Percentiles rank a stretch among this genome's conserved stretches.
phyloP scores from a whole-genome alignment of 1,140 invertebrate genomes.

The Yoshiicerus persimilis region DNA sequence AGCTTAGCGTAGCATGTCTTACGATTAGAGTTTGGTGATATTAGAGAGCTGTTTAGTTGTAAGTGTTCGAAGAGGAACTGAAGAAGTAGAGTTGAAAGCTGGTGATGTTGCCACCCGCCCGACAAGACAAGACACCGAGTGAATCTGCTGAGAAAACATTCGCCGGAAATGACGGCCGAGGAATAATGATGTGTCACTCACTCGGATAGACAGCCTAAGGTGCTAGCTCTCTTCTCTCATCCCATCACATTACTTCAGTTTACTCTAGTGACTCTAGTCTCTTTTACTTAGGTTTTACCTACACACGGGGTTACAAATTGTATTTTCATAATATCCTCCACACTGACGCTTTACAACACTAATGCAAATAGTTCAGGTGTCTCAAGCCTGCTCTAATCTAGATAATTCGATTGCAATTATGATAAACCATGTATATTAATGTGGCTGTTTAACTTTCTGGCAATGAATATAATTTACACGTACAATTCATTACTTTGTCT shows the following conservation, averaged over 20 bases:
- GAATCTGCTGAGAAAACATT: conserved; percentile 26
- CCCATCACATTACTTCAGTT: conserved; percentile 4
- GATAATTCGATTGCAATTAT: conserved; percentile 1
- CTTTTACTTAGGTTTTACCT: neutral
- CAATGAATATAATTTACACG: neutral
- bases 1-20: neutral
- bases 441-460: neutral
- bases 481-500: neutral
- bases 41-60: neutral
- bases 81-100: neutral
- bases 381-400: neutral
- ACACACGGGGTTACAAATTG: neutral
- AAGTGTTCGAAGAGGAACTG: neutral
- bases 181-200: conserved; percentile 44
- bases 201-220: conserved; percentile 26
- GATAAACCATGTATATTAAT: neutral
- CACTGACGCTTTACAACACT: neutral
- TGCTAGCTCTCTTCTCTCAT: conserved; percentile 13
- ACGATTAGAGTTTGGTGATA: neutral
- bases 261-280: conserved; percentile 4
- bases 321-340: conserved; percentile 16
- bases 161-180: conserved; percentile 36
- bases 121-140: conserved; percentile 22
- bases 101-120: conserved; percentile 20
- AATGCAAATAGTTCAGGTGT: neutral